Percentiles rank a stretch among this genome's conserved stretches.
Evolutionary conservation across 2,888 invertebrate species (phyloP).

Genomic region (Cheilosia scutellata): DNA sequence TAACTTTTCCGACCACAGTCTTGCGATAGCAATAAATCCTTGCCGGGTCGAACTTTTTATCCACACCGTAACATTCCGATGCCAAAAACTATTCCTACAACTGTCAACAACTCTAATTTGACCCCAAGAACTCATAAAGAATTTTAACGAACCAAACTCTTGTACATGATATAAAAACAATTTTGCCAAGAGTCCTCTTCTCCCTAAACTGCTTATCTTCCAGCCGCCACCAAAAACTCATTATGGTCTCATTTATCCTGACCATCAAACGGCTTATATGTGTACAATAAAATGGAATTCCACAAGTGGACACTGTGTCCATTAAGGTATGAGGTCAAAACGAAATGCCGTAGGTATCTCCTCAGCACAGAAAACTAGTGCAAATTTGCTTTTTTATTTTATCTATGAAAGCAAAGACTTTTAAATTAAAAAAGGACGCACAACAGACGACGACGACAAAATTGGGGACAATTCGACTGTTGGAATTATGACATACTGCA

Average conservation of each 20-base stretch:
- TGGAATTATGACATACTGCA: slow-evolving; percentile 64
- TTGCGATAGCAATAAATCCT: slow-evolving; percentile 47
- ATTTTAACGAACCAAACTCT: slow-evolving; percentile 71
- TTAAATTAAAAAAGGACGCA: slow-evolving; percentile 59
- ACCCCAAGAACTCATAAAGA: slow-evolving; percentile 69
- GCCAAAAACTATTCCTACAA: slow-evolving; percentile 62
- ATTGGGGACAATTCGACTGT: slow-evolving; percentile 47
- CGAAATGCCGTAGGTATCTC: slow-evolving; percentile 41
- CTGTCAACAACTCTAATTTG: slow-evolving; percentile 61
- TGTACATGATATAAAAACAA: slow-evolving; percentile 53
- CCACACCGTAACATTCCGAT: background rate
- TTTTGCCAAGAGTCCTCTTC: slow-evolving; percentile 9
- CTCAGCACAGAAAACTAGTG: slow-evolving; percentile 28
- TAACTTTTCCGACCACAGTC: slow-evolving; percentile 50
- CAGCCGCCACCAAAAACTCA: slow-evolving; percentile 73
- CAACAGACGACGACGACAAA: slow-evolving; percentile 12
- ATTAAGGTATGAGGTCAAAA: slow-evolving; percentile 33
- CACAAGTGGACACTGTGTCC: slow-evolving; percentile 65
- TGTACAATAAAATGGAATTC: slow-evolving; percentile 60
- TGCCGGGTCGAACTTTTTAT: slow-evolving; percentile 15
- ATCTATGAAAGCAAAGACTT: slow-evolving; percentile 17
- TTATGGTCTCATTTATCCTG: slow-evolving; percentile 73
- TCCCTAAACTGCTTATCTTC: slow-evolving; percentile 40
- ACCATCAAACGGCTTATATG: slow-evolving; percentile 59
- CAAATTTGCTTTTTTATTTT: slow-evolving; percentile 31